phyloP scores from a whole-genome alignment of 2,888 invertebrate species.

The Hemistola chrysoprasaria region DNA sequence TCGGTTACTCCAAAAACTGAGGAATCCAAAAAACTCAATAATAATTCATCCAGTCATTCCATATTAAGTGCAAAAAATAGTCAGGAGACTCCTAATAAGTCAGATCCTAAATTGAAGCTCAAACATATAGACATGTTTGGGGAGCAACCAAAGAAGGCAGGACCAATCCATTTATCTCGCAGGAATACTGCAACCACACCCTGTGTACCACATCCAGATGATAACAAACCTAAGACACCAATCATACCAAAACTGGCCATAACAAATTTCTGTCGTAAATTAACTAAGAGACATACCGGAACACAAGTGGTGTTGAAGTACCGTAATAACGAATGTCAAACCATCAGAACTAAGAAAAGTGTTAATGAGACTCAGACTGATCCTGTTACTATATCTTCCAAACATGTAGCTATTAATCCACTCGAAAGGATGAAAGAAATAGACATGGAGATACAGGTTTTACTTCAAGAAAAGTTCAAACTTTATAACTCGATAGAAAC shows the following conservation, averaged over 20 bases:
- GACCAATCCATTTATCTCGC: conserved; percentile 49
- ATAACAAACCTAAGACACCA: conserved; percentile 40
- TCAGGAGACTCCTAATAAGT: conserved; percentile 43
- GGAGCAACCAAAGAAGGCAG: conserved; percentile 53
- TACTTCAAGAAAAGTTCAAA: conserved; percentile 82
- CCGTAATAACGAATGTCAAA: conserved; percentile 52
- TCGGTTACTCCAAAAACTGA: conserved; percentile 8
- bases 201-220: conserved; percentile 37
- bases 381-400: conserved; percentile 23
- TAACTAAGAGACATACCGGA: conserved; percentile 40
- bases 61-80: conserved; percentile 53
- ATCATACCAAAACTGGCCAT: conserved; percentile 26
- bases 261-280: conserved; percentile 32
- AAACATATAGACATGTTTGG: conserved; percentile 69
- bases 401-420: conserved; percentile 35
- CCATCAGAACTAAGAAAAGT: conserved; percentile 41
- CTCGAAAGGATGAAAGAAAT: conserved; percentile 83
- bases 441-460: conserved; percentile 80
- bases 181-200: conserved; percentile 55
- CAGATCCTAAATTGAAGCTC: conserved; percentile 56
- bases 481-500: conserved; percentile 77
- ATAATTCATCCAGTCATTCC: conserved; percentile 55
- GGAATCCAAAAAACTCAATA: conserved; percentile 43
- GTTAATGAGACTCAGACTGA: conserved; percentile 56
- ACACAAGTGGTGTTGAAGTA: conserved; percentile 52